phyloP scores from a whole-genome alignment of 2,888 invertebrate species.

The Pilophorus perplexus region DNA sequence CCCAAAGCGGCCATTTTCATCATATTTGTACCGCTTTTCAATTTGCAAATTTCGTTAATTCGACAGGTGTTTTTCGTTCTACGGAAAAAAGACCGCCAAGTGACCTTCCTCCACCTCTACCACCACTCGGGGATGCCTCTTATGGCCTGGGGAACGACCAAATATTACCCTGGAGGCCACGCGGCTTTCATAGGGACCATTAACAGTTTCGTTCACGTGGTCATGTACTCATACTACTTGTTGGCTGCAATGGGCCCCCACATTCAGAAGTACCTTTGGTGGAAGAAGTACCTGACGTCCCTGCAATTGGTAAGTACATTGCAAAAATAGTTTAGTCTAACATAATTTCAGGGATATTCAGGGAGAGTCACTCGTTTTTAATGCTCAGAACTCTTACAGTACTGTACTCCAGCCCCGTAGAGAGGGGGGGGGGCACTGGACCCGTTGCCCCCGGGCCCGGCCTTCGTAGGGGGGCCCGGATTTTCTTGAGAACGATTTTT shows the following conservation, averaged over 20 bases:
- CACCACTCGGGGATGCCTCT: slow-evolving; percentile 54
- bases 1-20: too few relatives aligned
- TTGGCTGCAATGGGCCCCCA: slow-evolving; percentile 50
- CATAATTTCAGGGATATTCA: too few relatives aligned
- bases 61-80: slow-evolving; percentile 55
- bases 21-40: too few relatives aligned
- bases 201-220: slow-evolving; percentile 51
- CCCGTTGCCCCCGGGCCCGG: too few relatives aligned
- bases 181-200: slow-evolving; percentile 53
- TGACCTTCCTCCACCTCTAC: slow-evolving; percentile 58
- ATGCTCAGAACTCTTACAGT: too few relatives aligned
- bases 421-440: too few relatives aligned
- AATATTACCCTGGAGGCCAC: slow-evolving; percentile 57
- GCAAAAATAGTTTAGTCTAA: too few relatives aligned
- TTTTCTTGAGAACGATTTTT: too few relatives aligned
- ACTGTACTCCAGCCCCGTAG: too few relatives aligned
- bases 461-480: too few relatives aligned
- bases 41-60: too few relatives aligned
- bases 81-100: slow-evolving; percentile 57
- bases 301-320: slow-evolving; percentile 50
- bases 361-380: too few relatives aligned
- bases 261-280: slow-evolving; percentile 51
- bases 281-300: slow-evolving; percentile 51
- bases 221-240: slow-evolving; percentile 52
- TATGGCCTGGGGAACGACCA: slow-evolving; percentile 51